Base-by-base conservation (phyloP, 2,888 invertebrate genomes). In the Anarsia innoxiella region DNA sequence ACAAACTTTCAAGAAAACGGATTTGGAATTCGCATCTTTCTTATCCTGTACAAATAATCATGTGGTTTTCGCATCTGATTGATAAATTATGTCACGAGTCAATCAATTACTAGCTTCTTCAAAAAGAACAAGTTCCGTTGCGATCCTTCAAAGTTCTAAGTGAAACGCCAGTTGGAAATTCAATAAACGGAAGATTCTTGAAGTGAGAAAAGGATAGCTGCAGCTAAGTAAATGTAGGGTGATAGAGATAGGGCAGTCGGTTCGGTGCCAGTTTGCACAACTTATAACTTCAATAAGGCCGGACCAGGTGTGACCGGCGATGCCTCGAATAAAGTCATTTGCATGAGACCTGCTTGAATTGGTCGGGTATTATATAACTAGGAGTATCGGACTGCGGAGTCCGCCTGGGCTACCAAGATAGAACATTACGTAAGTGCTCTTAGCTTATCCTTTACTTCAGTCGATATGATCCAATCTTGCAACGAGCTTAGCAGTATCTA, bases 261-360 rank as follows among this genome's bases (percentile, higher is more conserved):
- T 46, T 51, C n/a, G 49, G 55, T 51, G 60, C 58, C 68, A 75
- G 72, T 80, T 78, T 72, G 78, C 72, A 68, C 70, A 83, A 83
- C 76, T 83, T 84, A 83, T 79, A 83, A 79, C 76, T 75, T 72
- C 82, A 84, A 83, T 83, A 83, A 79, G 67, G 66, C 52, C 52
- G 68, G 68, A 54, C 68, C 83, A 83, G 84, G 82, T 83, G 83
- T 65, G 74, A 65, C 69, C 70, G 64, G 55, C 62, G 65, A 52
- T 61, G 66, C 51, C 51, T 48, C 49, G 62, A 60, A 73, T 72
- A 63, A 58, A 73, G 66, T 59, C 64, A 83, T 83, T 79, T 82
- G 77, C 77, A 77, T 74, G 63, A 54, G 51, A 37, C 50, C 57
- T 39, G 14, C 23, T 25, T 12, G 31, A 37, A 34, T 39, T 32